Conservation (phyloP, 53 echinoderm and acorn worm species). For the Paracentrotus lividus region DNA sequence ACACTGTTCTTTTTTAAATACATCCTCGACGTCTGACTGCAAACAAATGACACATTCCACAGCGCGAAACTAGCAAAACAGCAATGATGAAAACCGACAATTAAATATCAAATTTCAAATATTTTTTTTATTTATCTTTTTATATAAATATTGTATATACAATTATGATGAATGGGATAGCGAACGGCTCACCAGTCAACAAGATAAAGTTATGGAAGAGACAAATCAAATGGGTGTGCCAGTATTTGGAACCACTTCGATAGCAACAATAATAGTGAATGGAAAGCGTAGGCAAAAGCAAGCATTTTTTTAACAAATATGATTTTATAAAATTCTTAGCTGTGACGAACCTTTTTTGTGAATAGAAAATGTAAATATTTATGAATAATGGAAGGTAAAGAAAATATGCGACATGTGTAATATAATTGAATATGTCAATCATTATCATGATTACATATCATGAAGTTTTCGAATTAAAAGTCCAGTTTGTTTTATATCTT, state of each 20-base stretch:
- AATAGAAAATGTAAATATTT: not conserved
- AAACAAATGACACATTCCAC: not conserved
- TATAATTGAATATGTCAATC: not conserved
- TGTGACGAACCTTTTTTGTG: not conserved
- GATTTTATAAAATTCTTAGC: not conserved
- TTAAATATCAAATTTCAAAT: not conserved
- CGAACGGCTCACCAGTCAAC: not conserved
- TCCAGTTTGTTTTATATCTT: not conserved
- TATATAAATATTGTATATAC: too few species aligned
- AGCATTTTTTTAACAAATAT: not conserved
- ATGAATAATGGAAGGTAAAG: not conserved
- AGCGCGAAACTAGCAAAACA: not conserved
- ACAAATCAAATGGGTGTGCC: not conserved
- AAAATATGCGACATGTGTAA: not conserved
- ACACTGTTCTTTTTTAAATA: too few species aligned
- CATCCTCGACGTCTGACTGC: not conserved
- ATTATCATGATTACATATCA: too few species aligned
- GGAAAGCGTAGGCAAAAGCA: conserved; percentile 26
- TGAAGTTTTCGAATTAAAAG: not conserved
- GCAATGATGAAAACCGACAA: not conserved
- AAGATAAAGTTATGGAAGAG: not conserved
- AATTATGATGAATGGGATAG: not conserved
- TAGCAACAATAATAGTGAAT: not conserved
- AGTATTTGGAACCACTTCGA: not conserved
- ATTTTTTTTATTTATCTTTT: too few species aligned